Conservation (phyloP, 2,888 invertebrate species). For the Bugula neritina region DNA sequence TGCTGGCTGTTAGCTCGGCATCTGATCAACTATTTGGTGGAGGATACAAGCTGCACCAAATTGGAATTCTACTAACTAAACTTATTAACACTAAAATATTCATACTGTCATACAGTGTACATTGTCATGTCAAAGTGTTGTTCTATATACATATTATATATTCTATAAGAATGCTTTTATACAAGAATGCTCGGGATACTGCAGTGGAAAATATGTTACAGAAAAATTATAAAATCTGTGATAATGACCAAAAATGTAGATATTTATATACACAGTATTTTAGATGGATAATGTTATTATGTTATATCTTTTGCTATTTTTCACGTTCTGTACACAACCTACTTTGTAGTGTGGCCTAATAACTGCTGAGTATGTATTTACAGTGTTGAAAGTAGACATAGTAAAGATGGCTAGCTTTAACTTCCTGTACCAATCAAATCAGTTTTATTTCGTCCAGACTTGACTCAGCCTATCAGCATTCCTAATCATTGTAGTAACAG, state of each 20-base stretch:
- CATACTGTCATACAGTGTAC: too few species aligned
- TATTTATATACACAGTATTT: background rate
- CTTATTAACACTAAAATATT: too few species aligned
- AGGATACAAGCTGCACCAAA: too few species aligned
- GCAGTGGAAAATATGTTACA: slow-evolving; percentile 1
- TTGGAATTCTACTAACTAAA: too few species aligned
- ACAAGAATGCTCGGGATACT: slow-evolving; percentile 25
- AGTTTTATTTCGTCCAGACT: too few species aligned
- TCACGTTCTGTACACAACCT: background rate
- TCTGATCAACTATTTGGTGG: too few species aligned
- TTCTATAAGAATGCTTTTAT: slow-evolving; percentile 18
- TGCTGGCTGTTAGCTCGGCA: background rate
- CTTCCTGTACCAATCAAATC: background rate
- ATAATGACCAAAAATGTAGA: slow-evolving; percentile 26
- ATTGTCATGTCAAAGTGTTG: too few species aligned
- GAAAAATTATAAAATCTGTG: slow-evolving; percentile 19
- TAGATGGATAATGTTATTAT: background rate
- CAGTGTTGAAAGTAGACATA: background rate
- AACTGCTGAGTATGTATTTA: background rate
- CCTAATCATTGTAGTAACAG: too few species aligned
- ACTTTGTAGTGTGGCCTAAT: slow-evolving; percentile 5
- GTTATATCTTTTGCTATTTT: background rate
- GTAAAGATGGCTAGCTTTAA: background rate
- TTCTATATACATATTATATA: background rate
- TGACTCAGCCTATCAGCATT: too few species aligned